Evolutionary conservation across 1,140 invertebrate species (phyloP).

Genomic region (Chrysomallon squamiferum): DNA sequence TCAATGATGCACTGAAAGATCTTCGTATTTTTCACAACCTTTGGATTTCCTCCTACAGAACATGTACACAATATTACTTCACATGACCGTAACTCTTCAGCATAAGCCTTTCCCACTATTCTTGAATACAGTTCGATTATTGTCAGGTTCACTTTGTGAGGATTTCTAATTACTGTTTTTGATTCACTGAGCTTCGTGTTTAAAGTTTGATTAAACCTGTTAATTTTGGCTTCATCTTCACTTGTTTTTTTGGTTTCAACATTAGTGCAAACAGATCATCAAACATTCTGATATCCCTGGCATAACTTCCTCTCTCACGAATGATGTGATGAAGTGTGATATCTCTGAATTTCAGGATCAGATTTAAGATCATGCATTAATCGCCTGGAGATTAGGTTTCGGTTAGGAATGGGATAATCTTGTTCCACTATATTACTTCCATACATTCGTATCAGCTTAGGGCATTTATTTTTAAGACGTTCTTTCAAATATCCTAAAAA

Average conservation of each 20-base stretch:
- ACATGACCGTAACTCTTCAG: constrained; percentile 23
- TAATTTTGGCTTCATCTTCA: background rate
- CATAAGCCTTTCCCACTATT: constrained; percentile 22
- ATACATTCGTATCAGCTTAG: constrained; percentile 46
- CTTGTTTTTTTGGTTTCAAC: background rate
- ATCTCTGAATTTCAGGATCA: constrained; percentile 16
- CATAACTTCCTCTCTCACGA: constrained; percentile 31
- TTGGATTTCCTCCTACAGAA: constrained; percentile 24
- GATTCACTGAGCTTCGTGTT: too few relatives aligned
- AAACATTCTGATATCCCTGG: constrained; percentile 30
- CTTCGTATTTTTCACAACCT: constrained; percentile 9
- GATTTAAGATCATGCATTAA: constrained; percentile 14
- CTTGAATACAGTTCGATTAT: constrained; percentile 23
- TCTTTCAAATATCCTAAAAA: constrained; percentile 33
- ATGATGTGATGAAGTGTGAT: constrained; percentile 43
- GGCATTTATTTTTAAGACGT: constrained; percentile 20
- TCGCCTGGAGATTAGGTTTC: constrained; percentile 10
- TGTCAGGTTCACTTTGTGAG: constrained; percentile 2
- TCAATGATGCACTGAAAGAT: constrained; percentile 45
- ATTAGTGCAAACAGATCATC: constrained; percentile 24
- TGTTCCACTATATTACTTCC: constrained; percentile 34
- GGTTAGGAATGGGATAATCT: constrained; percentile 42
- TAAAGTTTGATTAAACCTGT: too few relatives aligned
- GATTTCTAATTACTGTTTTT: too few relatives aligned
- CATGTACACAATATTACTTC: constrained; percentile 41